Base-by-base conservation (phyloP, 2,888 invertebrate genomes). In the Thereva nobilitata region DNA sequence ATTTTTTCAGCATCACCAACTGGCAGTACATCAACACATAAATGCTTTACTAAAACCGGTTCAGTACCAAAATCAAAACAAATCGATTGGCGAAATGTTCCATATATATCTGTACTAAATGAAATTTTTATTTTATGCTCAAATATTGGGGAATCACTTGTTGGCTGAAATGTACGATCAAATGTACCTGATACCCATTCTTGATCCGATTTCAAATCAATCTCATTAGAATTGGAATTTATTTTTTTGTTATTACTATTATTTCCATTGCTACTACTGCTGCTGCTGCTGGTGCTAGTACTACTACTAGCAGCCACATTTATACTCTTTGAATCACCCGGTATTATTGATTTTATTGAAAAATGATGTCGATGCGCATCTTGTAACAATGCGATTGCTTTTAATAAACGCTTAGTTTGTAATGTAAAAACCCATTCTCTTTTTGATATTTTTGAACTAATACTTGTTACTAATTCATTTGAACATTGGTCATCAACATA, bases 1-100 rank as follows among this genome's bases (percentile, higher is more conserved):
- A 89, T 85, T 73, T 86, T 85, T 66, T 85, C 84, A 0, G 85
- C 79, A 76, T 91, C 89, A 9, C 85, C 83, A 1, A 86, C 84
- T 0, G 90, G 90, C 12, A 90, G 84, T 4, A 91, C 90, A 77
- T 92, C 92, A 4, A 91, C 89, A 75, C 90, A 89, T 35, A 92
- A 79, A 75, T 88, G 86, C 70, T 86, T 85, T 5, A 88, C 85
- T 4, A 89, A 75, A 34, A 86, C 82, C 0, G 88, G 87, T 74
- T 87, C 86, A 61, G 79, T 77, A 1, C 89, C 89, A 74, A 90
- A 88, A 78, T 90, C 91, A 77, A 92, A 90, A 4, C 91, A 86
- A 2, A 92, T 83, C 1, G 89, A 86, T 78, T 93, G 92, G 3
- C 89, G 84, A 77, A 91, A 92, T 3, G 91, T 91, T 8, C 82